Conservation (phyloP, 2,888 invertebrate species). For the Trichacis sp. region DNA sequence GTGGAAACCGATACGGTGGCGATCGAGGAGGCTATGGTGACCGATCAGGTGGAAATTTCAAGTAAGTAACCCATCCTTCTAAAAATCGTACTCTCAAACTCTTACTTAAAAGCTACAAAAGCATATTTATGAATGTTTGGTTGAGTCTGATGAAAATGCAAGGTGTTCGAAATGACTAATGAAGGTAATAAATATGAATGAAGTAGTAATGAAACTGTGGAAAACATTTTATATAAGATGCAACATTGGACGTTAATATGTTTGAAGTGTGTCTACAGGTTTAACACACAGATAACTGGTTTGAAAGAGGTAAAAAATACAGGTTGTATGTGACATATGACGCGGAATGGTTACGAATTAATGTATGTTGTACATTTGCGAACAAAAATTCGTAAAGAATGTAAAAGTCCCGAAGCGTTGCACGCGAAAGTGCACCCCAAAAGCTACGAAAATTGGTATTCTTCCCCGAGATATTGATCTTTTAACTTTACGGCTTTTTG, state of each 20-base stretch:
- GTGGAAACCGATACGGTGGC: slow-evolving; percentile 60
- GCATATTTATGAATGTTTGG: slow-evolving; percentile 33
- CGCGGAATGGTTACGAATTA: no score
- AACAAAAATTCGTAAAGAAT: no score
- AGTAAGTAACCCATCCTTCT: slow-evolving; percentile 61
- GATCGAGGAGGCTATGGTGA: slow-evolving; percentile 71
- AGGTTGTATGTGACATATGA: slow-evolving; percentile 68
- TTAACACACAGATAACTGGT: slow-evolving; percentile 69
- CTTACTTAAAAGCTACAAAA: slow-evolving; percentile 13
- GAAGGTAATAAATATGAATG: slow-evolving; percentile 55
- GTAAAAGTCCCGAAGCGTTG: no score
- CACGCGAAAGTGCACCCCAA: no score
- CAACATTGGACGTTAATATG: slow-evolving; percentile 65
- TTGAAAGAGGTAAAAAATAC: slow-evolving; percentile 58
- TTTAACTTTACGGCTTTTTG: no score
- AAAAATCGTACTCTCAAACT: background rate
- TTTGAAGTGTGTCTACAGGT: slow-evolving; percentile 70
- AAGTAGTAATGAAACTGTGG: slow-evolving; percentile 50
- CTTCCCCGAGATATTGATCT: no score
- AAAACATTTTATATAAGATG: slow-evolving; percentile 55
- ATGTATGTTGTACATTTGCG: no score
- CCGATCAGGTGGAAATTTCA: slow-evolving; percentile 66
- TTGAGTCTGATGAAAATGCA: slow-evolving; percentile 24
- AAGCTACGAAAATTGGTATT: no score
- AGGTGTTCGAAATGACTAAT: slow-evolving; percentile 31